Evolutionary conservation across 2,113 vertebrate genomes (phyloP).

Genomic region (Heterochromis multidens): DNA sequence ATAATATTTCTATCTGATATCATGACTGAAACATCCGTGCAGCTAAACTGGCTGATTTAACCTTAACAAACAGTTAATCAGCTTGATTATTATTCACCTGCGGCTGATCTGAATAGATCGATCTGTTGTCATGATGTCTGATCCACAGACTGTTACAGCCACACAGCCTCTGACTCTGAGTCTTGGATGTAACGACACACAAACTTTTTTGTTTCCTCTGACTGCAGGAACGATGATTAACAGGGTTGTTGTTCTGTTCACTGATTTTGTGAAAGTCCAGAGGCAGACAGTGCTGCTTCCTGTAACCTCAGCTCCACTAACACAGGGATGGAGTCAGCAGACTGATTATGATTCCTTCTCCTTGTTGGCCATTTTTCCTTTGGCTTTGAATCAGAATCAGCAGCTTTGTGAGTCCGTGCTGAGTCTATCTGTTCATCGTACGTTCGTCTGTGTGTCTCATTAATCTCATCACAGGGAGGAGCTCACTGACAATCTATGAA

Average conservation of each 20-base stretch:
- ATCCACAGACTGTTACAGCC: background rate
- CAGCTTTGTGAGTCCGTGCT: background rate
- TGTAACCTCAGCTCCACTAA: background rate
- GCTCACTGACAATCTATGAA: background rate
- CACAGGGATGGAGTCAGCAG: background rate
- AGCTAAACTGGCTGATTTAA: background rate
- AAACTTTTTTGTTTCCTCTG: no score
- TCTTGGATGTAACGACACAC: no score
- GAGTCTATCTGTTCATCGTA: background rate
- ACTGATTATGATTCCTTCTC: background rate
- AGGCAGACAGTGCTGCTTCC: background rate
- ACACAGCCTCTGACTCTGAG: no score
- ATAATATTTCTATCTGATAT: background rate
- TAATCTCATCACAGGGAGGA: background rate
- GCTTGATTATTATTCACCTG: no score
- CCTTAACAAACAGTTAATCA: no score
- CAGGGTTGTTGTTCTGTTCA: background rate
- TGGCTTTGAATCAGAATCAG: background rate
- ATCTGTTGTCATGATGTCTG: background rate
- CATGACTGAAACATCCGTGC: background rate
- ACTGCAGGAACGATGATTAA: background rate
- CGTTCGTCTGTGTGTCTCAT: background rate
- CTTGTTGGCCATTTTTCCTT: background rate
- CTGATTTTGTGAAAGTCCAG: background rate
- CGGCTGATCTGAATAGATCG: background rate